Evolutionary conservation across 2,797 vertebrate species (phyloP).

Genomic region (Melanotaenia trifasciata): DNA sequence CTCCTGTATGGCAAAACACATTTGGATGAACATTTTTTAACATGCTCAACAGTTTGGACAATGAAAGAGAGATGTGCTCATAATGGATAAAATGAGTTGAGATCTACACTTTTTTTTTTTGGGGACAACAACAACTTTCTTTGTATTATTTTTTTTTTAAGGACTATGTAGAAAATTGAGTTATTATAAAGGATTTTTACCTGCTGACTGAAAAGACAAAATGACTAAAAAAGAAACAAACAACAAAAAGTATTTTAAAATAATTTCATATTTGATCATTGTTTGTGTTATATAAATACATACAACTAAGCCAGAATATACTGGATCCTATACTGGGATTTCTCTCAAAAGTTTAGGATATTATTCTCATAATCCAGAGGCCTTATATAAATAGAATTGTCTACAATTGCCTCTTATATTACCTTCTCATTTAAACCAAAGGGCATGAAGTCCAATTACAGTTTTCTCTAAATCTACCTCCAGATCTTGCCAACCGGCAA

Average conservation of each 20-base stretch:
- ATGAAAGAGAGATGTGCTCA: slow-evolving; percentile 53
- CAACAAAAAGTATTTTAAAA: slow-evolving; percentile 34
- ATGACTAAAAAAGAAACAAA: slow-evolving; percentile 18
- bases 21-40: slow-evolving; percentile 50
- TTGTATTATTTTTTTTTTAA: neutral
- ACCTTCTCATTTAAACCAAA: slow-evolving; percentile 73
- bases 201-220: slow-evolving; percentile 36
- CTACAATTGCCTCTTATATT: slow-evolving; percentile 70
- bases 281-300: slow-evolving; percentile 26
- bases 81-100: slow-evolving; percentile 55
- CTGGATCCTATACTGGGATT: slow-evolving; percentile 22
- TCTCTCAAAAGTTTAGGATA: slow-evolving; percentile 49
- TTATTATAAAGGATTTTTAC: slow-evolving; percentile 75
- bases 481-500: slow-evolving; percentile 78
- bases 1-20: slow-evolving; percentile 44
- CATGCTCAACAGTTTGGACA: slow-evolving; percentile 52
- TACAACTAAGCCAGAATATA: slow-evolving; percentile 30
- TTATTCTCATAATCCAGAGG: slow-evolving; percentile 21
- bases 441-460: slow-evolving; percentile 79
- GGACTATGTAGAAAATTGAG: slow-evolving; percentile 47
- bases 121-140: slow-evolving; percentile 30
- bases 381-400: slow-evolving; percentile 44
- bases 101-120: slow-evolving; percentile 47
- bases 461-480: slow-evolving; percentile 73
- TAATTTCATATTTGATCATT: slow-evolving; percentile 12